Evolutionary conservation across 2,797 vertebrate genomes (phyloP), one percentile per base, ranked within the genome.

Genomic region (Lindbergichthys nudifrons): DNA sequence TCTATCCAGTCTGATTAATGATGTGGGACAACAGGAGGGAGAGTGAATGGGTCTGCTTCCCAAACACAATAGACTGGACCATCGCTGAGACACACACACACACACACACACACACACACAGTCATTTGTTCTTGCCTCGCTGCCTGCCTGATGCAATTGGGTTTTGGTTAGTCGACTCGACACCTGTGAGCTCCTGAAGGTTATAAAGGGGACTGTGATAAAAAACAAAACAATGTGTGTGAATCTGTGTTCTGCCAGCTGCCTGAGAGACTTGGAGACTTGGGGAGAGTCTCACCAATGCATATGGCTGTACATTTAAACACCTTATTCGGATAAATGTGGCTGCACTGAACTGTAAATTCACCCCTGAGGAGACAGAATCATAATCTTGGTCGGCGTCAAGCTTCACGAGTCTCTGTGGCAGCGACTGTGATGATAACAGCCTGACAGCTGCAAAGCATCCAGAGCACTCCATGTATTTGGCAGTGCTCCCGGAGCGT

Each of bases 1-100:
- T 77, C 80, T 84, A 83, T 81, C 81, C 71, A 47, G 62, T 61
- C 80, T 93, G 92, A 93, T 92, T 92, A 92, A 94, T 93, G 92
- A 88, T 76, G 75, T 78, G 76, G 71, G 82, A 86, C 81, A 87
- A 86, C 83, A 83, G 86, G 81, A 81, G 82, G 80, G 81, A 77
- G 74, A 89, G 82, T 79, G 69, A 82, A 88, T 54, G 52, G 75
- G 66, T 80, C 76, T 69, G 41, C 66, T 87, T 80, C 56, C 67
- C 83, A 87, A 93, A 88, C 80, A 89, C 87, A 92, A 92, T 80
- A 76, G 76, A 56, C 63, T 69, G 41, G 47, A 67, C 73, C 62
- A 65, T 65, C 42, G 39, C 71, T 75, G 5, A 43, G 67, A 72
- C 62, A 69, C 69, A 67, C 63, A 73, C 60, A 61, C 74, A 64